Base-by-base conservation (phyloP, 2,113 vertebrate species). In the Setophaga kirtlandii region DNA sequence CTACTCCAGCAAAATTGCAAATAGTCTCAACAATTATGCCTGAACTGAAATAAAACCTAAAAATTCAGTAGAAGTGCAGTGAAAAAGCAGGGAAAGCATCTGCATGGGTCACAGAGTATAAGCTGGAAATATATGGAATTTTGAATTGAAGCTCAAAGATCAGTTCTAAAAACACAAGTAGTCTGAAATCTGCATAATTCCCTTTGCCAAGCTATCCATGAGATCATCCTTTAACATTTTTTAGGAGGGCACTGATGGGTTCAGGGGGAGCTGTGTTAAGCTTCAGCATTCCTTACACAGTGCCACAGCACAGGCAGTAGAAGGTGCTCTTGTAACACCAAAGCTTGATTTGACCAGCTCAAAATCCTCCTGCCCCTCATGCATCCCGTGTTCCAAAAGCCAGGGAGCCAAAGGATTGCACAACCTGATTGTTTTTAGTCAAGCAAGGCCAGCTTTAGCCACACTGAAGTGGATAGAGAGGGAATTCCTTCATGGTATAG, bases 261-360 rank as follows among this genome's bases (percentile, higher is more conserved):
- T 73, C 59, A 19, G 59, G 39, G 12, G 28, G 46, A 73, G 42
- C 37, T 11, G 19, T 4, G 49, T 52, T 49, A n/a, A 60, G 47
- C n/a, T 56, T 23, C 62, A 74, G 30, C 56, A 46, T 67, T 73
- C 74, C 68, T 62, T 41, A n/a, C 20, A 56, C 70, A 89, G 2
- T 93, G 79, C 41, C 69, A 23, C 87, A 41, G 55, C 74, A 15
- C 83, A 73, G 56, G 49, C 94, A 94, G 95, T 62, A 97, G 95
- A 91, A 96, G 94, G 95, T 94, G 94, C 96, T 95, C 91, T 96
- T 94, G 94, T 73, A 93, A 65, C 70, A 96, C 89, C 80, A 70
- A 42, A 73, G 50, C 87, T 88, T 31, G 41, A 46, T 84, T 53
- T 74, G 86, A 67, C 28, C 50, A 84, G 60, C 47, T 90, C 58